Conservation (phyloP, 2,888 invertebrate species). For the Xestia rhomboidea region DNA sequence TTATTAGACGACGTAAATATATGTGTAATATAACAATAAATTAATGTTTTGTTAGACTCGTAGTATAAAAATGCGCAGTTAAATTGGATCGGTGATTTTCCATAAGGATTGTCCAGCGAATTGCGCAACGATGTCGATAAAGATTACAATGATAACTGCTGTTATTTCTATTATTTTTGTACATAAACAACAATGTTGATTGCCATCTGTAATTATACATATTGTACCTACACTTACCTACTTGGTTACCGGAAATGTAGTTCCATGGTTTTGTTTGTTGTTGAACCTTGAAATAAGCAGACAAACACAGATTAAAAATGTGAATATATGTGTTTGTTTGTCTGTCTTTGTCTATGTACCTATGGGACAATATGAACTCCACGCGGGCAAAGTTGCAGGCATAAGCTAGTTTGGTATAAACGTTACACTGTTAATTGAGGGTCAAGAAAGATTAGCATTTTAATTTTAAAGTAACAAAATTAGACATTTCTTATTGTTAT, state of each 20-base stretch:
- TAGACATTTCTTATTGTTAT: too few relatives aligned
- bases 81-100: slow-evolving; percentile 37
- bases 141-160: slow-evolving; percentile 9
- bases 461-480: too few relatives aligned
- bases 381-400: too few relatives aligned
- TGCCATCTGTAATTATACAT: slow-evolving; percentile 29
- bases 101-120: slow-evolving; percentile 6
- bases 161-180: slow-evolving; percentile 30
- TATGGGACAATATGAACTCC: too few relatives aligned
- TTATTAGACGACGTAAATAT: not conserved
- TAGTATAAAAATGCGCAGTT: slow-evolving; percentile 29
- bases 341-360: not conserved
- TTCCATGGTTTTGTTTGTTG: slow-evolving; percentile 2
- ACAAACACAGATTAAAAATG: not conserved
- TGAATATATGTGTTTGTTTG: not conserved
- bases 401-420: too few relatives aligned
- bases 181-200: slow-evolving; percentile 22
- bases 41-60: not conserved
- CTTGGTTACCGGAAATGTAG: not conserved
- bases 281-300: slow-evolving; percentile 1
- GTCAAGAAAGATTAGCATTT: too few relatives aligned
- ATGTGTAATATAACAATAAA: not conserved
- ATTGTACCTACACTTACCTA: slow-evolving; percentile 16
- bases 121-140: slow-evolving; percentile 32
- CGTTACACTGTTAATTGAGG: too few relatives aligned